These are phyloP conservation scores for Cyanocitta stelleri DNA, from an alignment of 2,113 vertebrate genomes.

Conservation along the genomic window DNA sequence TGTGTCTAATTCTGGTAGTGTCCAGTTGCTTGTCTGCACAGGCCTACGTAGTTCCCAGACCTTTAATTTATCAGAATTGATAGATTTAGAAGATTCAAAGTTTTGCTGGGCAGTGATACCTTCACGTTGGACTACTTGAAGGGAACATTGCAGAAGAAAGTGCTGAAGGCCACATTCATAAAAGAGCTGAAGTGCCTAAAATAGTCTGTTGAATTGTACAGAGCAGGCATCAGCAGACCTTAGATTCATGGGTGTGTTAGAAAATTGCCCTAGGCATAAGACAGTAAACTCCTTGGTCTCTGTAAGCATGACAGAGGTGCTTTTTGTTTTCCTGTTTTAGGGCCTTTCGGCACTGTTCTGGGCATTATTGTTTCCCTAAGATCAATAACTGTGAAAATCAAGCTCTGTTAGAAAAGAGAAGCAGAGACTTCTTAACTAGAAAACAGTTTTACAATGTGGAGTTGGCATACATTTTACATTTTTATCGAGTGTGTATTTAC, in stretches of 20 bases:
- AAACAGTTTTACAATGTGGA: slow-evolving; percentile 31
- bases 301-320: not conserved
- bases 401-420: not conserved
- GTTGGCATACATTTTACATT: slow-evolving; percentile 49
- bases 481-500: slow-evolving; percentile 66
- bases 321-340: not conserved
- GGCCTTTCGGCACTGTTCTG: not conserved
- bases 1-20: not conserved
- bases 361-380: not conserved
- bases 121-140: not conserved
- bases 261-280: not conserved
- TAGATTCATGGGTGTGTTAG: not conserved
- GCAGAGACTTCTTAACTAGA: not conserved
- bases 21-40: not conserved
- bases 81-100: not conserved
- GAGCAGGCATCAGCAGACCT: not conserved
- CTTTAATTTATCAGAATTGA: not conserved
- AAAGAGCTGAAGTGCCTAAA: not conserved
- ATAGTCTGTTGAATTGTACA: not conserved
- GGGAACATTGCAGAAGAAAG: not conserved
- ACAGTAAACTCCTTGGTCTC: not conserved
- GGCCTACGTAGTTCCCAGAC: not conserved
- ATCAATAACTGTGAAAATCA: not conserved
- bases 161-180: not conserved
- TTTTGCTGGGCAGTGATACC: not conserved